phyloP scores from a whole-genome alignment of 2,113 vertebrate species.

The Struthidea cinerea region DNA sequence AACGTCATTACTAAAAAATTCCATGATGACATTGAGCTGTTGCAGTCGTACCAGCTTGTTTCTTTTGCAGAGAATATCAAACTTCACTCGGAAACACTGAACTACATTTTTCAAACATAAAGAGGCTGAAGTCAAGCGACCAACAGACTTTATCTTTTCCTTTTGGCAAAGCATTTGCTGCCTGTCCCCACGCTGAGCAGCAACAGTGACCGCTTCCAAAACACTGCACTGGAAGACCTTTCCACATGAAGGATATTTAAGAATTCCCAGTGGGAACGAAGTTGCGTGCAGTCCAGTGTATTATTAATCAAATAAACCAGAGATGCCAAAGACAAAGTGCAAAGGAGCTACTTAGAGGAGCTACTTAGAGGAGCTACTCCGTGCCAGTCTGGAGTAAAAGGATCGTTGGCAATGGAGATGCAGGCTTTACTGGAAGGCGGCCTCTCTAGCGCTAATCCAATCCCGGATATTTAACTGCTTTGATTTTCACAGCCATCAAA shows the following conservation, averaged over 20 bases:
- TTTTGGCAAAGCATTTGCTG: not conserved
- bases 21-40: not conserved
- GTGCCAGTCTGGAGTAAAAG: not conserved
- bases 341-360: not conserved
- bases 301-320: not conserved
- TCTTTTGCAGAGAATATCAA: not conserved
- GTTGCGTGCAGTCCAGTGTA: too few species aligned
- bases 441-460: not conserved
- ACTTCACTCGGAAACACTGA: not conserved
- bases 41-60: not conserved
- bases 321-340: not conserved
- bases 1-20: not conserved
- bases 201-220: fast-evolving
- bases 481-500: not conserved
- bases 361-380: not conserved
- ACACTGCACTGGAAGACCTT: fast-evolving
- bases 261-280: not conserved
- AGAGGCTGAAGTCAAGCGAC: not conserved
- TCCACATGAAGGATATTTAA: not conserved
- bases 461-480: not conserved
- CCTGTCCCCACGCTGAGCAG: not conserved
- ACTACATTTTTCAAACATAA: not conserved
- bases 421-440: not conserved
- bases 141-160: not conserved
- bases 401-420: not conserved